Conservation (phyloP, 2,797 vertebrate species). For the Crenuchus spilurus region DNA sequence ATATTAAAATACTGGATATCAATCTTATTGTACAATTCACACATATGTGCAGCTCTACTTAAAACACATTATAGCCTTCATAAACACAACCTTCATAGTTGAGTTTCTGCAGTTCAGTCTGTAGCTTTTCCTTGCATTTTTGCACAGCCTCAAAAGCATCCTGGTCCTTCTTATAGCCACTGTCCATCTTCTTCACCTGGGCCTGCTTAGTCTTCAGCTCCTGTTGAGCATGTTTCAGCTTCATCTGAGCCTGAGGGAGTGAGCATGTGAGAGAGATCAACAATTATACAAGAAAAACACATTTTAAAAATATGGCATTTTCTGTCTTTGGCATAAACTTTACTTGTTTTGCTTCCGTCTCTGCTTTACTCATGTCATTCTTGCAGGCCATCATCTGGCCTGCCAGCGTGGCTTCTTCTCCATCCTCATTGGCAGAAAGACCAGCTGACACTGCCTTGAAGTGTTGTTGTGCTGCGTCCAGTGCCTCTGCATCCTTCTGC, state of each 20-base stretch:
- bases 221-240: conserved; percentile 86
- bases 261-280: background rate
- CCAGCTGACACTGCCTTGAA: conserved; percentile 92
- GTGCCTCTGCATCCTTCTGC: conserved; percentile 74
- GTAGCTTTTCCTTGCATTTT: conserved; percentile 79
- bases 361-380: conserved; percentile 91
- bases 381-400: conserved; percentile 95
- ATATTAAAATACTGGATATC: too few relatives aligned
- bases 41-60: too few relatives aligned
- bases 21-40: too few relatives aligned
- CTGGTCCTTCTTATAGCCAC: conserved; percentile 87
- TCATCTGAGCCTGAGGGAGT: conserved; percentile 88
- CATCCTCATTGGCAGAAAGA: conserved; percentile 87
- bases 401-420: conserved; percentile 86
- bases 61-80: too few relatives aligned
- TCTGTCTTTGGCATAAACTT: background rate
- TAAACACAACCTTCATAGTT: conserved; percentile 85
- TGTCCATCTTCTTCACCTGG: conserved; percentile 91
- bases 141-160: conserved; percentile 79
- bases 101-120: conserved; percentile 83
- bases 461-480: conserved; percentile 85
- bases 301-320: background rate
- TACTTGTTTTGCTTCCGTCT: conserved; percentile 93
- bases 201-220: conserved; percentile 90
- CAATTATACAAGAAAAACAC: background rate